Conservation (phyloP, 2,888 invertebrate genomes). For the Sericinus montela region DNA sequence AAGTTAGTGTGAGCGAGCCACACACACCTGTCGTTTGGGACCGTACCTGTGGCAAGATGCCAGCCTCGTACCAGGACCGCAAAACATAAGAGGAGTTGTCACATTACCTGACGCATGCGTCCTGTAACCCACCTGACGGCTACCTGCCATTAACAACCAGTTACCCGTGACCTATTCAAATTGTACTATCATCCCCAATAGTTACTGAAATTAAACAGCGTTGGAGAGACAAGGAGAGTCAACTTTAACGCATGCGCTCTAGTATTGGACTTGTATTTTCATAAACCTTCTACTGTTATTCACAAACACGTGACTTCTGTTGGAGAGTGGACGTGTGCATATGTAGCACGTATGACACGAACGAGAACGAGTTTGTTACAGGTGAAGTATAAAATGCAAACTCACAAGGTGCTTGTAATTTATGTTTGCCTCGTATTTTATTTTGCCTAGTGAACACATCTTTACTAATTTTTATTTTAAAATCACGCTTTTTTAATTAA, state of each 20-base stretch:
- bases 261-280: constrained; percentile 16
- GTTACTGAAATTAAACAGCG: constrained; percentile 18
- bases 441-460: too few relatives aligned
- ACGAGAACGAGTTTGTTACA: background rate
- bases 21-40: constrained; percentile 59
- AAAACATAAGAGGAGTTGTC: constrained; percentile 42
- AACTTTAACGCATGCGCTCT: constrained; percentile 29
- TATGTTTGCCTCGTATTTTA: too few relatives aligned
- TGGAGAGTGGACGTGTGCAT: background rate
- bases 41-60: constrained; percentile 79
- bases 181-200: constrained; percentile 26
- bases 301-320: constrained; percentile 20
- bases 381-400: background rate
- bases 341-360: too few relatives aligned
- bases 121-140: constrained; percentile 45
- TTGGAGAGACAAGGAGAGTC: constrained; percentile 30
- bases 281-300: background rate
- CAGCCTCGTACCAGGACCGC: constrained; percentile 71
- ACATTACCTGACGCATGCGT: constrained; percentile 72
- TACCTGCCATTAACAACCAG: constrained; percentile 52
- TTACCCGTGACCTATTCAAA: constrained; percentile 34
- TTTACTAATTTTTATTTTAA: too few relatives aligned
- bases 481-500: too few relatives aligned
- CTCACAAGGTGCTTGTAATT: too few relatives aligned
- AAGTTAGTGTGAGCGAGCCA: constrained; percentile 43